These are phyloP conservation scores for Patella caerulea DNA, from an alignment of 2,888 invertebrate genomes.

Conservation along the genomic window DNA sequence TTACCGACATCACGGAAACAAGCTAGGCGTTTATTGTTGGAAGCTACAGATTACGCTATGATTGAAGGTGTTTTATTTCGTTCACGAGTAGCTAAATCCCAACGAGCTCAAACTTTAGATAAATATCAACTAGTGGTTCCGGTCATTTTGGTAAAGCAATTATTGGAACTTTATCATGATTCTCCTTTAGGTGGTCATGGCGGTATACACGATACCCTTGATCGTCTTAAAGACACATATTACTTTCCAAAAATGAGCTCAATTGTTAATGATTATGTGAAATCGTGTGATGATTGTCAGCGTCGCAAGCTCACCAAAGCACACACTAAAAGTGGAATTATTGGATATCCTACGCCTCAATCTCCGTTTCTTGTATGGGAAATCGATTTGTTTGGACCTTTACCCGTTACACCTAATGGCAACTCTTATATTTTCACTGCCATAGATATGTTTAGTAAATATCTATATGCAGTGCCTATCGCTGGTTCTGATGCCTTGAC, in stretches of 20 bases:
- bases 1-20: slow-evolving; percentile 29
- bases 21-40: slow-evolving; percentile 26
- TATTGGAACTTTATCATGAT: slow-evolving; percentile 25
- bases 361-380: slow-evolving; percentile 25
- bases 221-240: slow-evolving; percentile 24
- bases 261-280: slow-evolving; percentile 21
- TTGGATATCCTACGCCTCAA: slow-evolving; percentile 21
- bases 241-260: slow-evolving; percentile 21
- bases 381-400: slow-evolving; percentile 25
- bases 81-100: slow-evolving; percentile 21
- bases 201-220: slow-evolving; percentile 30
- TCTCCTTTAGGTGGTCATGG: slow-evolving; percentile 26
- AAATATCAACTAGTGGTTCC: slow-evolving; percentile 31
- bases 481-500: slow-evolving; percentile 20
- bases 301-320: slow-evolving; percentile 22
- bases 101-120: slow-evolving; percentile 19
- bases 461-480: slow-evolving; percentile 14
- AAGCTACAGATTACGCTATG: slow-evolving; percentile 27
- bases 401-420: slow-evolving; percentile 20
- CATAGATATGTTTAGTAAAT: slow-evolving; percentile 19
- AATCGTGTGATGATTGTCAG: slow-evolving; percentile 28
- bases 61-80: slow-evolving; percentile 32
- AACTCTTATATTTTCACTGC: slow-evolving; percentile 24
- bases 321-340: slow-evolving; percentile 15
- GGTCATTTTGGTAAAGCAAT: slow-evolving; percentile 20